These are phyloP conservation scores for Xanthia togata DNA, from an alignment of 2,888 invertebrate genomes.

Conservation along the genomic window DNA sequence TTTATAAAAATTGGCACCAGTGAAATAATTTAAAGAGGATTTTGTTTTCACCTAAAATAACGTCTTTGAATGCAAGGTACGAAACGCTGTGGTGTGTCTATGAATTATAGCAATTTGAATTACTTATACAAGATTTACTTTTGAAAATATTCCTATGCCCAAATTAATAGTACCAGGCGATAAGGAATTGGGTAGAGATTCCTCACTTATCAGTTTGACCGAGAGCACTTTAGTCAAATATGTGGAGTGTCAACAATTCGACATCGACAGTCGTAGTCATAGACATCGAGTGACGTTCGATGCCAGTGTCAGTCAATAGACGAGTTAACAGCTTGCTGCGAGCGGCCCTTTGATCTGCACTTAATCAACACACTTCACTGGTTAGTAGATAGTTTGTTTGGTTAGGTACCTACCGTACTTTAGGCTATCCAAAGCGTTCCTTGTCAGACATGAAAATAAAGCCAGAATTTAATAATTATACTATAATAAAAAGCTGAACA, in stretches of 20 bases:
- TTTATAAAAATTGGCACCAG: not conserved
- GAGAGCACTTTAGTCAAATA: constrained; percentile 52
- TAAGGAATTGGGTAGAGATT: constrained; percentile 40
- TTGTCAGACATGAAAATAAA: not conserved
- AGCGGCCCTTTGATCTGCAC: constrained; percentile 63
- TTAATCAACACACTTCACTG: constrained; percentile 55
- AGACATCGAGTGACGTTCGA: constrained; percentile 57
- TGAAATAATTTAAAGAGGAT: not conserved
- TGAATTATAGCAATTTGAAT: not conserved
- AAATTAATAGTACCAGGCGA: constrained; percentile 45
- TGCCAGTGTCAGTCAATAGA: constrained; percentile 58
- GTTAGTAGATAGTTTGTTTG: constrained; percentile 45
- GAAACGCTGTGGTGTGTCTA: not conserved
- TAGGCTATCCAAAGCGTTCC: not conserved
- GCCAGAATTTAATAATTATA: not conserved
- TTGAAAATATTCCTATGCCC: not conserved
- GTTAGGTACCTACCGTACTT: constrained; percentile 25
- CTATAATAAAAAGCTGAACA: not conserved
- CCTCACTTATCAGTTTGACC: constrained; percentile 47
- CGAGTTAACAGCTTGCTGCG: constrained; percentile 52
- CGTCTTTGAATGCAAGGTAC: not conserved
- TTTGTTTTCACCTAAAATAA: not conserved
- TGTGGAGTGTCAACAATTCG: constrained; percentile 44
- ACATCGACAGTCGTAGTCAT: constrained; percentile 46
- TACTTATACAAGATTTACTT: not conserved